A percentile compares a stretch with the other conserved stretches of the same genome.
Conservation (phyloP, 2,888 invertebrate species). For the Eretmocerus hayati region DNA sequence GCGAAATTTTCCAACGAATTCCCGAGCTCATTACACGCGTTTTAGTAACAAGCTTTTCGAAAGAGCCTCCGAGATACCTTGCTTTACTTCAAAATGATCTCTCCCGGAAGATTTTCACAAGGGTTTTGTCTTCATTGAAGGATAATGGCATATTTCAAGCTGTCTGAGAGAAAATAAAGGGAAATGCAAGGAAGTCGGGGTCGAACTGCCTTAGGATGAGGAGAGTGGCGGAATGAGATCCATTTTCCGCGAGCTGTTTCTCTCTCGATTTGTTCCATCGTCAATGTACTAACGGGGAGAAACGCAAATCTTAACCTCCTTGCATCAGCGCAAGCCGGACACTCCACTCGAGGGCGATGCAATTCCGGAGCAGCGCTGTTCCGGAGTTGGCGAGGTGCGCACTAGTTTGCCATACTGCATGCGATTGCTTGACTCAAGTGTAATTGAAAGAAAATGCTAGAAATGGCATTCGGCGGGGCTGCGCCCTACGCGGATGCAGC, state of each 20-base stretch:
- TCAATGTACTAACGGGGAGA: neutral
- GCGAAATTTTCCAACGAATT: slow-evolving; percentile 4
- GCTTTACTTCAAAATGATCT: too few relatives aligned
- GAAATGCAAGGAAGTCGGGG: neutral
- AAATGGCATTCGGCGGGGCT: slow-evolving; percentile 22
- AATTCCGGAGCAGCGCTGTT: neutral
- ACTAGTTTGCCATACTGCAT: too few relatives aligned
- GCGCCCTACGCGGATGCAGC: too few relatives aligned
- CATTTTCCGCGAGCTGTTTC: too few relatives aligned
- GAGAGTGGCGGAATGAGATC: neutral
- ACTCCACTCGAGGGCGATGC: neutral
- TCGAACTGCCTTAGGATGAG: neutral
- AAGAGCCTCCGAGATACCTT: too few relatives aligned
- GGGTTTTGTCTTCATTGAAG: too few relatives aligned
- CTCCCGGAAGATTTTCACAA: too few relatives aligned
- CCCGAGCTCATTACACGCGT: slow-evolving; percentile 8
- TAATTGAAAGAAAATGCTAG: slow-evolving; percentile 27
- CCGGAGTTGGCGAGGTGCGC: neutral
- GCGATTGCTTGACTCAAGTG: neutral
- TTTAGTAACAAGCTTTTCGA: too few relatives aligned
- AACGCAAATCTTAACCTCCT: neutral
- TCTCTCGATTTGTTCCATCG: too few relatives aligned
- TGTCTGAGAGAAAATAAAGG: too few relatives aligned
- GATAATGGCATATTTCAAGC: too few relatives aligned
- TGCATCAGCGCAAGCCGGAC: too few relatives aligned